Evolutionary conservation across 2,888 invertebrate species (phyloP), one percentile per base, ranked within the genome.

Genomic region (Eristalinus aeneus): DNA sequence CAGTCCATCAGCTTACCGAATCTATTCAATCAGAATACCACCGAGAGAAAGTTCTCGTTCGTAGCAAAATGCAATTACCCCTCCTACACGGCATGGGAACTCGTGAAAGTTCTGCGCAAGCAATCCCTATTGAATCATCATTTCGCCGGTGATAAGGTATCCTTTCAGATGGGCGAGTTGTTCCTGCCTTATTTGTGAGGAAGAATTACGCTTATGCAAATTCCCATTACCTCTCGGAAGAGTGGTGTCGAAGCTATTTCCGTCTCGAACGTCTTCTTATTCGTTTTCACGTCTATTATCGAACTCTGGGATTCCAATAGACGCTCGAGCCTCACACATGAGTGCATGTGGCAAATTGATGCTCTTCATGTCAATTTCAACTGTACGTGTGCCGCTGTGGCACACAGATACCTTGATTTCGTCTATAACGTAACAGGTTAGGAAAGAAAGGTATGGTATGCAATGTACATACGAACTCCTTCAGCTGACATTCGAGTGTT

Each of bases 341-440:
- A 77, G 81, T 86, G 81, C 86, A 86, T 82, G 86, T 86, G 86
- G 77, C 86, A 86, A 86, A 82, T 86, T 86, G 86, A 82, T 77
- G 86, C 82, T 78, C 82, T 82, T 74, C 77, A 86, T 78, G 77
- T 78, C 74, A 86, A 82, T 86, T 82, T 78, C 69, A 74, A 74
- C 77, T 82, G 68, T 77, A 64, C 68, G 36, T 65, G 64, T 39
- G 69, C 60, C 73, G 68, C 39, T 27, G 46, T 16, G 39, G 12
- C 39, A n/a, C 16, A 46, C 46, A 46, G 16, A 8, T 46, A 46
- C 46, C 46, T 46, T 16, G 46, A 46, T 46, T 46, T 2, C 46
- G 2, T 46, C 16, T 16, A 46, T 46, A 46, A 39, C 39, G 46
- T 46, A 46, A 46, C 16, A 46, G 46, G 46, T 46, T 8, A 46